Evolutionary conservation across 2,113 vertebrate genomes (phyloP).

Genomic region (Prolemur simus): DNA sequence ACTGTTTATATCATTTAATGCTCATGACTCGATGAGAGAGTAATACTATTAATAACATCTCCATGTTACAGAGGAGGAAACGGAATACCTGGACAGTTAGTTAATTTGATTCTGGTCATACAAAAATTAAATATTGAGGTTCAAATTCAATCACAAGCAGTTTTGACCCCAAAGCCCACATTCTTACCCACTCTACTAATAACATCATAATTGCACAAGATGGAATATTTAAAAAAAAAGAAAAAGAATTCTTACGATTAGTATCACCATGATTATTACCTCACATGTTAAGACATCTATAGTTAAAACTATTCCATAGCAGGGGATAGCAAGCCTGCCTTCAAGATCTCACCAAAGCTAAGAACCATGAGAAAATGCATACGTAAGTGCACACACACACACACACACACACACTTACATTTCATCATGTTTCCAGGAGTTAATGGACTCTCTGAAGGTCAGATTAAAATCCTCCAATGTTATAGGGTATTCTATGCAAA

Average conservation of each 20-base stretch:
- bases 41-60: background rate
- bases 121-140: background rate
- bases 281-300: background rate
- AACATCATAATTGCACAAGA: too few species aligned
- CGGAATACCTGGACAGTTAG: background rate
- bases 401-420: background rate
- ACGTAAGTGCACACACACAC: background rate
- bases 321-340: background rate
- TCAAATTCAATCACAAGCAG: background rate
- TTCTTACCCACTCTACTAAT: background rate
- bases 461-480: background rate
- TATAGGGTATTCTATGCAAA: background rate
- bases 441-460: background rate
- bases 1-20: background rate
- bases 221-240: background rate
- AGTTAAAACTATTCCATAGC: background rate
- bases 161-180: background rate
- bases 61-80: background rate
- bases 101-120: background rate
- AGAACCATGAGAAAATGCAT: background rate
- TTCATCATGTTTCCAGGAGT: background rate
- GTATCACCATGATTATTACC: background rate
- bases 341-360: background rate
- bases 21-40: background rate
- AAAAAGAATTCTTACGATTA: background rate